Percentiles rank a stretch among this genome's conserved stretches.
Conservation (phyloP, 2,797 vertebrate species). For the Capromys pilorides region DNA sequence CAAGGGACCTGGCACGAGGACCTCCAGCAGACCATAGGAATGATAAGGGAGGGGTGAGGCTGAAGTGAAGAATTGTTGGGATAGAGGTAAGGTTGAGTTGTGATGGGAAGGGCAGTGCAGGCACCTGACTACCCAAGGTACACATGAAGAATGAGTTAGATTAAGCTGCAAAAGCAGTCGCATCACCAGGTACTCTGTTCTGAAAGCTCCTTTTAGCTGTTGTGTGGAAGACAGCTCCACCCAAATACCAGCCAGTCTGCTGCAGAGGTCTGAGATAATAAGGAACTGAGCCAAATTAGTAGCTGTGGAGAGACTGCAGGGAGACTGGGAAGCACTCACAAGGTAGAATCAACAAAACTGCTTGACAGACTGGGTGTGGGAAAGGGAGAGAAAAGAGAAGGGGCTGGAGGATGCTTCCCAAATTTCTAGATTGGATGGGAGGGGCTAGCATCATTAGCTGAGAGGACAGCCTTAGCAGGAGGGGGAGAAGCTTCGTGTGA, state of each 20-base stretch:
- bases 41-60: not conserved
- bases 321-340: not conserved
- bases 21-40: not conserved
- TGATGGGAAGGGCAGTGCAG: not conserved
- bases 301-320: not conserved
- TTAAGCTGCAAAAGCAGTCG: not conserved
- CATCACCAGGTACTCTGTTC: slow-evolving; percentile 9
- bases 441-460: not conserved
- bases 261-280: not conserved
- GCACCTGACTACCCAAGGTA: not conserved
- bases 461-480: not conserved
- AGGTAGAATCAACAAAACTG: slow-evolving; percentile 20
- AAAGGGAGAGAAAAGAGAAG: not conserved
- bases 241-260: not conserved
- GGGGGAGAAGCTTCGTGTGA: not conserved
- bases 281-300: slow-evolving; percentile 24
- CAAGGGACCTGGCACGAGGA: not conserved
- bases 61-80: not conserved
- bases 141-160: not conserved
- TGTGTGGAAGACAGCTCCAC: not conserved
- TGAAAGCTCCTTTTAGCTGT: not conserved
- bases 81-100: not conserved
- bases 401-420: not conserved
- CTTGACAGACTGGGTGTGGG: not conserved
- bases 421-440: not conserved